These are phyloP conservation scores for Helicoverpa armigera DNA, from an alignment of 1,140 invertebrate genomes.

Conservation along the genomic window DNA sequence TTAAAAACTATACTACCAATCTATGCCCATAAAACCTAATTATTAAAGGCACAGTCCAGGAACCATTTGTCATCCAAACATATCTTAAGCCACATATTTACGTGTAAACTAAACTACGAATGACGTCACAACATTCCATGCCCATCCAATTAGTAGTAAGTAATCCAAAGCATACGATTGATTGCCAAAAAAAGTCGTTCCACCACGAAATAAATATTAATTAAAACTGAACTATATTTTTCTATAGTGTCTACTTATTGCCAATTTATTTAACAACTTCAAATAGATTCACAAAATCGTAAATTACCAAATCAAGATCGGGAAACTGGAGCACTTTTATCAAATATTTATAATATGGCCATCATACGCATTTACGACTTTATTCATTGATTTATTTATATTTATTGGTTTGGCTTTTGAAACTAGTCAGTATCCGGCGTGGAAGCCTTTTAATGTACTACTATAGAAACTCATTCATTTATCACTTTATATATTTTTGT, in stretches of 20 bases:
- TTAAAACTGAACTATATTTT: constrained; percentile 24
- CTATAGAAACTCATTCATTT: constrained; percentile 18
- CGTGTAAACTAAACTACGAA: constrained; percentile 5
- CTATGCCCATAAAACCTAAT: background rate
- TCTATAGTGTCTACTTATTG: constrained; percentile 36
- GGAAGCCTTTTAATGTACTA: background rate
- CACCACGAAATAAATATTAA: constrained; percentile 18
- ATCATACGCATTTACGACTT: constrained; percentile 60
- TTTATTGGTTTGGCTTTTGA: constrained; percentile 54
- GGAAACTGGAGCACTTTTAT: constrained; percentile 56
- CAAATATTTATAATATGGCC: constrained; percentile 60
- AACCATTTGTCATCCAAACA: constrained; percentile 9
- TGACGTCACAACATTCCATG: background rate
- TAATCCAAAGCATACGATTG: background rate
- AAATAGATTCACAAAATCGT: constrained; percentile 52
- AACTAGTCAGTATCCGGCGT: constrained; percentile 54
- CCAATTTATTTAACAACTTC: constrained; percentile 52
- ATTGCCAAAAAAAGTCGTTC: constrained; percentile 28
- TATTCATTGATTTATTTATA: constrained; percentile 58
- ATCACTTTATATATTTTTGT: constrained; percentile 1
- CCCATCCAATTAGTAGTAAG: constrained; percentile 9
- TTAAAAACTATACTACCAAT: background rate
- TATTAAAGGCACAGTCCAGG: background rate
- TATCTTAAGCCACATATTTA: background rate
- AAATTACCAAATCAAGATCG: constrained; percentile 51